Conservation (phyloP, 2,113 vertebrate species). For the Corythornis madagascariensis region DNA sequence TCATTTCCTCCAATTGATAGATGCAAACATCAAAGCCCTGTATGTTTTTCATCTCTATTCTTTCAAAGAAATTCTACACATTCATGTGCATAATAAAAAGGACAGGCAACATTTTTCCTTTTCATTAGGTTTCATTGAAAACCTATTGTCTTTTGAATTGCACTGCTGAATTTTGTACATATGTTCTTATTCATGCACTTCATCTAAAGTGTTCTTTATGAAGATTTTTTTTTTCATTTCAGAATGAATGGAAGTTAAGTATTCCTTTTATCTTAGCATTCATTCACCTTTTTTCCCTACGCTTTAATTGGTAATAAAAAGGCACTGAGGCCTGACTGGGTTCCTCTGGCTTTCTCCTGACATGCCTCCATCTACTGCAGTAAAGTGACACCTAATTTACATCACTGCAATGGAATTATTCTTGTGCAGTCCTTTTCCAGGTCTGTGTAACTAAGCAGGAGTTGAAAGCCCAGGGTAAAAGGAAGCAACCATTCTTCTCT, state of each 20-base stretch:
- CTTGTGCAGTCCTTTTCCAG: neutral
- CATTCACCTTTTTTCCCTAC: neutral
- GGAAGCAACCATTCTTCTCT: neutral
- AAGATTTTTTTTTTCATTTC: neutral
- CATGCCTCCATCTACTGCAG: neutral
- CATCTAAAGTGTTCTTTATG: neutral
- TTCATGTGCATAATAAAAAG: neutral
- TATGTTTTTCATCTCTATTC: neutral
- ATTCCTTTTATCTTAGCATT: neutral
- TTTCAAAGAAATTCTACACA: neutral
- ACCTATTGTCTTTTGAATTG: neutral
- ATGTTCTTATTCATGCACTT: neutral
- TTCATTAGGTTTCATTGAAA: neutral
- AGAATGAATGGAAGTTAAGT: neutral
- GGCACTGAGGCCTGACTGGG: neutral
- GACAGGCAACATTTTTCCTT: neutral
- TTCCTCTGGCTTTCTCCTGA: neutral
- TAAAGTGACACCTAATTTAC: neutral
- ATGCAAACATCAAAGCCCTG: accelerated
- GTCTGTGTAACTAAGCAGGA: neutral
- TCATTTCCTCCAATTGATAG: neutral
- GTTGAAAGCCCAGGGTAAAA: neutral
- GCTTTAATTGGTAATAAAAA: neutral
- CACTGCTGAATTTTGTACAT: neutral
- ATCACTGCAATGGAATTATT: neutral